Conservation (phyloP, 2,888 invertebrate genomes). For the Pyrrhosoma nymphula region DNA sequence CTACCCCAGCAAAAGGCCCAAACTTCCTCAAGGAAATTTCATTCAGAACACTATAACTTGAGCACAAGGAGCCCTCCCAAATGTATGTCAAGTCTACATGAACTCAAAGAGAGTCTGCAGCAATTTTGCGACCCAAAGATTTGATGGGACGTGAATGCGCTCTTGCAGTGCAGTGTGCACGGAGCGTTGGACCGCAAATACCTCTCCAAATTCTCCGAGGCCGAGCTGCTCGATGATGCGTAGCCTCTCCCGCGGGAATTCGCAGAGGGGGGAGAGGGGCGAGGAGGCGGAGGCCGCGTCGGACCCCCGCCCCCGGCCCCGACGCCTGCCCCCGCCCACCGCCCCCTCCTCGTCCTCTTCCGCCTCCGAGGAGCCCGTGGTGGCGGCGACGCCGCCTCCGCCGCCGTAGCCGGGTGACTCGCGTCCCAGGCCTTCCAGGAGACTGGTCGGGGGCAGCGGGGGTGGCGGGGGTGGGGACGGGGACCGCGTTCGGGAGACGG, state of each 20-base stretch:
- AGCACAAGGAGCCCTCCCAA: not conserved
- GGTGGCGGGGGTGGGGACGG: slow-evolving; percentile 72
- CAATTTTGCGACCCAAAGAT: not conserved
- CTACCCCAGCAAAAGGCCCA: not conserved
- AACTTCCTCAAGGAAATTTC: not conserved
- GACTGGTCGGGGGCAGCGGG: slow-evolving; percentile 73
- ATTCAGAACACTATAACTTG: not conserved
- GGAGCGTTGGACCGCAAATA: slow-evolving; percentile 71
- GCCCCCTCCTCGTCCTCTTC: slow-evolving; percentile 69
- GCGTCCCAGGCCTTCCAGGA: slow-evolving; percentile 74
- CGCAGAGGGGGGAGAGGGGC: slow-evolving; percentile 75
- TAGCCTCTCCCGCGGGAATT: slow-evolving; percentile 78
- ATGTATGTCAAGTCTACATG: not conserved
- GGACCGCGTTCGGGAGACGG: slow-evolving; percentile 60
- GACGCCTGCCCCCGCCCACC: slow-evolving; percentile 68
- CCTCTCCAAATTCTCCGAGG: slow-evolving; percentile 80
- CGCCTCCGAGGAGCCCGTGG: slow-evolving; percentile 35
- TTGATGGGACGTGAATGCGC: not conserved
- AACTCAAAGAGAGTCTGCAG: not conserved
- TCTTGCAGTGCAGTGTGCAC: not conserved
- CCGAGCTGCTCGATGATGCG: slow-evolving; percentile 80
- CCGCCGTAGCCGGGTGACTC: slow-evolving; percentile 67
- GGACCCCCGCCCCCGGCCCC: slow-evolving; percentile 69
- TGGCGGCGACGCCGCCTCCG: slow-evolving; percentile 68
- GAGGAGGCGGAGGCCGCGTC: slow-evolving; percentile 30